Evolutionary conservation across 2,888 invertebrate species (phyloP), one percentile per base, ranked within the genome.

Genomic region (Drosophila tanythrix): DNA sequence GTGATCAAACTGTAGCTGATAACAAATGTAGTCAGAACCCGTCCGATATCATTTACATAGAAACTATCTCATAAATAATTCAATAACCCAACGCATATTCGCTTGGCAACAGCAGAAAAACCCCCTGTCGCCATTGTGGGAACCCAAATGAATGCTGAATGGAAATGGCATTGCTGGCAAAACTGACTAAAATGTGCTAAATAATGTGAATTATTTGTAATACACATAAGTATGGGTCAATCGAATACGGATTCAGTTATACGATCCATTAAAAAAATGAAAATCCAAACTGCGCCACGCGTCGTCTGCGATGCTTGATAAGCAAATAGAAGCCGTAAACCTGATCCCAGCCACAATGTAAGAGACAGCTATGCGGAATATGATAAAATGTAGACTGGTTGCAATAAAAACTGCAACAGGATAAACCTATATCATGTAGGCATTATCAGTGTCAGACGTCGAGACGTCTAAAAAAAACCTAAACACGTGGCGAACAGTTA

Each of bases 231-330:
- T 53, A n/a, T 48, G 50, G 43, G 33, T 58, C 71, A 57, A 68
- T 68, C 59, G 64, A 64, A 59, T 59, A 27, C 35, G 36, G 25
- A n/a, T 33, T 40, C 40, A 29, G 38, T 46, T 65, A 68, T 58
- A 38, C 31, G 53, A 67, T 57, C 31, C 36, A 53, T 35, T n/a
- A 52, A 40, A 50, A 8, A 29, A 31, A 35, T 50, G 55, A 64
- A 57, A 65, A 21, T 73, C 70, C 70, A n/a, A 70, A 71, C 65
- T 73, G 52, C 60, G 89, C 84, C 84, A 84, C 84, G 84, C 84
- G 84, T 52, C 89, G 64, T 48, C 61, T 11, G 59, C 43, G 35
- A 0, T 36, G 29, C 33, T 56, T 66, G 71, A 67, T 67, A 70
- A 75, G 71, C 67, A 33, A 56, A 73, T 63, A 38, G 38, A 56